phyloP scores from a whole-genome alignment of 2,113 vertebrate genomes.

The Alexandromys fortis region DNA sequence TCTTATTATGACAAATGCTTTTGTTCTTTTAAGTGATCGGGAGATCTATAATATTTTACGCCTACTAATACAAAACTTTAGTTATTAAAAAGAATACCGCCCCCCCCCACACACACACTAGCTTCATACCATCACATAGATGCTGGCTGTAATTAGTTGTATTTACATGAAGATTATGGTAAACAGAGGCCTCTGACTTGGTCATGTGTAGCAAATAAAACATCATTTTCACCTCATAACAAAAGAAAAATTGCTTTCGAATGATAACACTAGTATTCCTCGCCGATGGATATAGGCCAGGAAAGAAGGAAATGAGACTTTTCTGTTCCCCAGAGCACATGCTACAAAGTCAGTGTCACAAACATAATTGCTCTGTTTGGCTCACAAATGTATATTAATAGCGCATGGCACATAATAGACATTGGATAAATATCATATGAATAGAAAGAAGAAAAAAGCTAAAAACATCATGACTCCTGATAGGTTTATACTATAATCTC shows the following conservation, averaged over 20 bases:
- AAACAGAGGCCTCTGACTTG: slow-evolving; percentile 21
- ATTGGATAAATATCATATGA: not conserved
- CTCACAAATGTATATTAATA: not conserved
- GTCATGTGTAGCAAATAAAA: not conserved
- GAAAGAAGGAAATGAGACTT: not conserved
- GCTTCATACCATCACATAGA: not conserved
- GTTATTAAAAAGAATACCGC: slow-evolving; percentile 13
- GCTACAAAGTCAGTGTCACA: not conserved
- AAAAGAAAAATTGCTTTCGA: slow-evolving; percentile 13
- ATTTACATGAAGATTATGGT: slow-evolving; percentile 27
- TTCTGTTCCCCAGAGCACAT: not conserved
- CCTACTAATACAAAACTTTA: slow-evolving; percentile 1
- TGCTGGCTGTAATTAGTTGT: slow-evolving; percentile 16
- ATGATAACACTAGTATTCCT: slow-evolving; percentile 21
- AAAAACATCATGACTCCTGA: too few relatives aligned
- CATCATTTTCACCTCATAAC: slow-evolving; percentile 36
- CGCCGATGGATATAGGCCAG: not conserved
- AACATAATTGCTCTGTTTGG: not conserved
- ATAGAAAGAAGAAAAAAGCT: not conserved
- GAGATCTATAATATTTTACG: not conserved
- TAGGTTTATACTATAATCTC: too few relatives aligned
- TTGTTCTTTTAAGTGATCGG: not conserved
- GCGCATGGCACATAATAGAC: not conserved
- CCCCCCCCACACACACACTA: not conserved
- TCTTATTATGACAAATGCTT: not conserved